phyloP scores from a whole-genome alignment of 2,113 vertebrate species.

The Nothocercus julius region DNA sequence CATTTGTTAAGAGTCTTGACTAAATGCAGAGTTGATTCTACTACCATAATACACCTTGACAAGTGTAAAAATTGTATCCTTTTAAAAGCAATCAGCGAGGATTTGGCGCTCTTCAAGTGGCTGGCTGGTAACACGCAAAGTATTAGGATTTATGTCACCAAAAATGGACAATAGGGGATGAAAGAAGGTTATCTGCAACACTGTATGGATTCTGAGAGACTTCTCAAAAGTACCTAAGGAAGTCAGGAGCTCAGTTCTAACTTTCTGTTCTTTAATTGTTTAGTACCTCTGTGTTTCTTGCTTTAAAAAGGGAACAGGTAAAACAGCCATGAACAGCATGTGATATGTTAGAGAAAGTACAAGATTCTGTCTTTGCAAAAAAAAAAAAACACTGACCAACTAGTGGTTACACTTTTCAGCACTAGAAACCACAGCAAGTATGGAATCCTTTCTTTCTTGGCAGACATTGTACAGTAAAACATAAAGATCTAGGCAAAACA shows the following conservation, averaged over 20 bases:
- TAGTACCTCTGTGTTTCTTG: neutral
- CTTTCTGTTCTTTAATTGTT: neutral
- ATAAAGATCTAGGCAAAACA: constrained; percentile 31
- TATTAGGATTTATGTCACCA: neutral
- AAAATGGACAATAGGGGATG: neutral
- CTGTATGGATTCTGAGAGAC: neutral
- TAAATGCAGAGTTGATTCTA: neutral
- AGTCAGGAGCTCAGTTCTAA: neutral
- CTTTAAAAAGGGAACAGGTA: neutral
- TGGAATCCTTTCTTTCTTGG: constrained; percentile 26
- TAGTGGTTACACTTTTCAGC: constrained; percentile 45
- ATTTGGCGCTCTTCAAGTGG: neutral
- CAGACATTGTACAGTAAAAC: constrained; percentile 10
- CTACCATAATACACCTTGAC: neutral
- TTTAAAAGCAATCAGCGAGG: neutral
- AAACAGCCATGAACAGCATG: neutral
- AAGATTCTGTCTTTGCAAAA: neutral
- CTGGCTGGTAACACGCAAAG: neutral
- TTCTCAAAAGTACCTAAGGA: neutral
- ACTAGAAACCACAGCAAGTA: constrained; percentile 5
- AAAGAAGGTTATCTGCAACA: neutral
- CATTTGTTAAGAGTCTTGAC: neutral
- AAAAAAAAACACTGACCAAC: neutral
- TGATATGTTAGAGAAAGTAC: neutral
- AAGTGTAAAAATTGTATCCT: neutral